A percentile compares a stretch with the other conserved stretches of the same genome.
Conservation (phyloP, 2,113 vertebrate genomes). For the Shinisaurus crocodilurus region DNA sequence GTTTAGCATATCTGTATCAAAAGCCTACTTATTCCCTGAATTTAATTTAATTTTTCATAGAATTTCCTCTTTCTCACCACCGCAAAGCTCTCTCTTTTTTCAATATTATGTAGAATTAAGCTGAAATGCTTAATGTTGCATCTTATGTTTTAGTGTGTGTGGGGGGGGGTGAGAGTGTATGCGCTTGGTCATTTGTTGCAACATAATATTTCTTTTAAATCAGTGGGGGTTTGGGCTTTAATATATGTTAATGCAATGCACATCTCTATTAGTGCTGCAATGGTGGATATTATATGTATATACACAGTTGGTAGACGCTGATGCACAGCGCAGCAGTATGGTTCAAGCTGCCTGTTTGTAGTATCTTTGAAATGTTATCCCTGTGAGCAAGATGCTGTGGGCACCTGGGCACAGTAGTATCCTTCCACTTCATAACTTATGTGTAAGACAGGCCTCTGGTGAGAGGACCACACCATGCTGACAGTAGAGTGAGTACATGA, state of each 20-base stretch:
- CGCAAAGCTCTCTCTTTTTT: background rate
- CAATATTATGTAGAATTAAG: background rate
- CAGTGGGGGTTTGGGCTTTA: background rate
- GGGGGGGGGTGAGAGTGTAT: too few species aligned
- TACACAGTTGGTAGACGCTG: background rate
- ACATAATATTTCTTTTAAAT: background rate
- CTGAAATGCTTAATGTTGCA: background rate
- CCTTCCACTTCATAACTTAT: background rate
- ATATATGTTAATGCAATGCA: background rate
- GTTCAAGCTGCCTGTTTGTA: background rate
- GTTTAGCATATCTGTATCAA: background rate
- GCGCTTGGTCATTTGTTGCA: background rate
- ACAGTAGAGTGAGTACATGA: background rate
- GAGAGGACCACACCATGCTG: background rate
- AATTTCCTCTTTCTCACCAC: background rate
- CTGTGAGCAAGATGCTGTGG: background rate
- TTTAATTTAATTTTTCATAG: background rate
- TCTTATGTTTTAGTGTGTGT: background rate
- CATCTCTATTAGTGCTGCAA: background rate
- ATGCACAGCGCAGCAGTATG: background rate
- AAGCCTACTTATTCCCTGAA: background rate
- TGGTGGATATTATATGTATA: background rate
- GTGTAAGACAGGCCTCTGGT: background rate
- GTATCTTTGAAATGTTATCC: background rate
- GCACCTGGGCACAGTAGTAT: background rate